Evolutionary conservation across 2,113 vertebrate species (phyloP).

Genomic region (Leucosticte australis): DNA sequence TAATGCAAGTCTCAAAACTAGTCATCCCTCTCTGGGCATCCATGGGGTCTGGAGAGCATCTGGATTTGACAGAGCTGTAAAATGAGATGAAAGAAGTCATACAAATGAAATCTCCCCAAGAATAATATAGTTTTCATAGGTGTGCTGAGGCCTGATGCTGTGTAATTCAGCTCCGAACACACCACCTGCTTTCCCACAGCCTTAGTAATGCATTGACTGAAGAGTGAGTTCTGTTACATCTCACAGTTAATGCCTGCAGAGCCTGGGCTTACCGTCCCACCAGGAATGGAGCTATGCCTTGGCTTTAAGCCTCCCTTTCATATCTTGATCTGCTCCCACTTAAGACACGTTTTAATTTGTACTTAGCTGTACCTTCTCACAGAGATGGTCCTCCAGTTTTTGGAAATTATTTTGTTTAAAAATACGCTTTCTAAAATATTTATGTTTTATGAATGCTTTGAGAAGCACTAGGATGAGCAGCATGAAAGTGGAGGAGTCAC

Average conservation of each 20-base stretch:
- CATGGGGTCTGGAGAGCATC: background rate
- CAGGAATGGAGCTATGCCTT: background rate
- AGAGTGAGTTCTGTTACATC: background rate
- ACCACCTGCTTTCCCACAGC: background rate
- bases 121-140: background rate
- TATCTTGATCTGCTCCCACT: background rate
- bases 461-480: background rate
- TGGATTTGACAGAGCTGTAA: background rate
- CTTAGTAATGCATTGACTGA: background rate
- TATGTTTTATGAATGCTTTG: background rate
- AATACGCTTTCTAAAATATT: background rate
- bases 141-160: background rate
- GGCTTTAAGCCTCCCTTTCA: background rate
- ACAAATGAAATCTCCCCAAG: background rate
- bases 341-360: background rate
- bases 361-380: background rate
- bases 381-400: background rate
- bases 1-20: background rate
- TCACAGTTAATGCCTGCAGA: background rate
- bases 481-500: background rate
- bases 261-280: background rate
- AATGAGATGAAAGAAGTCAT: background rate
- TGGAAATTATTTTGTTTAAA: background rate
- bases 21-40: background rate
- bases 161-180: background rate